Conservation (phyloP, 2,797 vertebrate species). For the Sebastes jordani region DNA sequence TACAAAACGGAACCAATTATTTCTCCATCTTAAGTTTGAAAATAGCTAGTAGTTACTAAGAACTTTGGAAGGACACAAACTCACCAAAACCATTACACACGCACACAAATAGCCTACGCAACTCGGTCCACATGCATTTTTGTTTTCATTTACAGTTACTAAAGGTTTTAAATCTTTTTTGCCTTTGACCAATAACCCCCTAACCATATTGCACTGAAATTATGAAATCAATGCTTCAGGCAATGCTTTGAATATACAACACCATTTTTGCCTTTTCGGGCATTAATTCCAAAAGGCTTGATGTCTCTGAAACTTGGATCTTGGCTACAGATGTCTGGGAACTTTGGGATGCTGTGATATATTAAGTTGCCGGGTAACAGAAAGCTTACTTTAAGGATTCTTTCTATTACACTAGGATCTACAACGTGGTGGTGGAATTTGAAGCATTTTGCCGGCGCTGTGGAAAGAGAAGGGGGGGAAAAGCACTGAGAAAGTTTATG, state of each 20-base stretch:
- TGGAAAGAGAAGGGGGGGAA: slow-evolving; percentile 52
- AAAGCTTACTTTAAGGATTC: slow-evolving; percentile 63
- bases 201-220: background rate
- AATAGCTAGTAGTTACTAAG: background rate
- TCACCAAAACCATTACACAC: background rate
- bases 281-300: slow-evolving; percentile 26
- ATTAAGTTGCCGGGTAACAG: slow-evolving; percentile 62
- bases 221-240: background rate
- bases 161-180: background rate
- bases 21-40: background rate
- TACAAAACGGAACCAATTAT: background rate
- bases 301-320: slow-evolving; percentile 36
- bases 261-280: slow-evolving; percentile 6
- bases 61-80: background rate
- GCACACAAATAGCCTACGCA: background rate
- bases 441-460: slow-evolving; percentile 79
- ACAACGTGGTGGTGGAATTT: slow-evolving; percentile 78
- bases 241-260: background rate
- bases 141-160: background rate
- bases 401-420: slow-evolving; percentile 62
- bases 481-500: slow-evolving; percentile 79
- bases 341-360: slow-evolving; percentile 65
- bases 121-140: background rate
- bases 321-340: slow-evolving; percentile 61
- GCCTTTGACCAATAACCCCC: background rate